phyloP scores from a whole-genome alignment of 2,888 invertebrate species.

The Koerneria pararmatus region DNA sequence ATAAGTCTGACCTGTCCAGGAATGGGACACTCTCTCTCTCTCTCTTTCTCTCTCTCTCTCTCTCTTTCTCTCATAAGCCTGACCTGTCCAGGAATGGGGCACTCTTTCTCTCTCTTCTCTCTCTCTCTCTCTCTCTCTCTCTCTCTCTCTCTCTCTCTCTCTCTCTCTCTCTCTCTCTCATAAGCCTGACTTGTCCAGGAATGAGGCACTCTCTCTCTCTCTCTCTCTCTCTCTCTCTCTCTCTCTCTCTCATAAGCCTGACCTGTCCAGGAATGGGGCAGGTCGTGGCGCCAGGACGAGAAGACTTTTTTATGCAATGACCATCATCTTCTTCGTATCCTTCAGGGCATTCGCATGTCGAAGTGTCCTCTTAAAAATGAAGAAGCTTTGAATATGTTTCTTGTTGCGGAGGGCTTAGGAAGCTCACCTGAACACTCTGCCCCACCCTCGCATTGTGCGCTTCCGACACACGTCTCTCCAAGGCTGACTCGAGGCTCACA shows the following conservation, averaged over 20 bases:
- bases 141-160: too few species aligned
- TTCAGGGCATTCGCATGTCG: slow-evolving; percentile 46
- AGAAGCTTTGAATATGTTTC: neutral
- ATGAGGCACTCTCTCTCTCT: neutral
- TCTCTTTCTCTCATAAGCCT: too few species aligned
- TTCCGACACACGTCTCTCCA: slow-evolving; percentile 45
- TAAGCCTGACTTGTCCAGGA: neutral
- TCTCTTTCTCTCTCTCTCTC: too few species aligned
- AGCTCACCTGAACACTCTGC: slow-evolving; percentile 25
- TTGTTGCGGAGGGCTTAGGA: too few species aligned
- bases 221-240: too few species aligned
- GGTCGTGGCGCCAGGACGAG: slow-evolving; percentile 39
- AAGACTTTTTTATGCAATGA: slow-evolving; percentile 41
- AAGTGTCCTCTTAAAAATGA: neutral
- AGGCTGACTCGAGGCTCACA: slow-evolving; percentile 44
- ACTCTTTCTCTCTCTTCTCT: too few species aligned
- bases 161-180: too few species aligned
- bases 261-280: slow-evolving; percentile 52
- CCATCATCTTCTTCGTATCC: slow-evolving; percentile 44
- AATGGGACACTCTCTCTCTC: too few species aligned
- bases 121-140: too few species aligned
- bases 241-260: too few species aligned
- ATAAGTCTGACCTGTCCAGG: neutral
- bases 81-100: too few species aligned
- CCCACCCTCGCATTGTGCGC: slow-evolving; percentile 50